Evolutionary conservation across 1,140 invertebrate genomes (phyloP).

Genomic region (Onthophagus taurus): DNA sequence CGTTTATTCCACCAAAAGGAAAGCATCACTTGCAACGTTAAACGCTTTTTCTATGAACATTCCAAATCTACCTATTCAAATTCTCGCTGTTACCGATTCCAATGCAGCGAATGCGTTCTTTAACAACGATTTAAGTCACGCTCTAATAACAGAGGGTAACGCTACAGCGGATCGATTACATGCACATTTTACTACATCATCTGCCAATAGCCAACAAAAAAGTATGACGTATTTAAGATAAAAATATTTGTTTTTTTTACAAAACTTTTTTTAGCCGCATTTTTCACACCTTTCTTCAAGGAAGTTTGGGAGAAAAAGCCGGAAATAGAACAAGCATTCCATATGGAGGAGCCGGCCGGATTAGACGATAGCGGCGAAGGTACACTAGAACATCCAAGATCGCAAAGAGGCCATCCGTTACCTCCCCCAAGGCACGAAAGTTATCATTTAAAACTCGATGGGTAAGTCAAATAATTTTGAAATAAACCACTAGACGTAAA

Average conservation of each 20-base stretch:
- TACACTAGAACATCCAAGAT: constrained; percentile 55
- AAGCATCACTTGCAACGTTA: constrained; percentile 86
- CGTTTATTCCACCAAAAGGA: constrained; percentile 90
- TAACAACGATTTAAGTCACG: constrained; percentile 78
- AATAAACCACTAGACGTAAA: too few relatives aligned
- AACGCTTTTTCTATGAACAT: constrained; percentile 93
- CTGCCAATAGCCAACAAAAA: constrained; percentile 71
- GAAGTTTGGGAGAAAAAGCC: constrained; percentile 93
- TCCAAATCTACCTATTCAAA: constrained; percentile 89
- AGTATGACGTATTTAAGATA: constrained; percentile 47
- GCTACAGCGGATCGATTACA: constrained; percentile 83
- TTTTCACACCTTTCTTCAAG: constrained; percentile 93
- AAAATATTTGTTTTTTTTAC: background rate
- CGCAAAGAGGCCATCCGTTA: constrained; percentile 38
- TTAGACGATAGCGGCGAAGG: constrained; percentile 59
- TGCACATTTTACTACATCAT: constrained; percentile 85
- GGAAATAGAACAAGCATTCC: constrained; percentile 87
- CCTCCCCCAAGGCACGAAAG: constrained; percentile 62
- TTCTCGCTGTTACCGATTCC: constrained; percentile 85
- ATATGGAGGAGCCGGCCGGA: constrained; percentile 72
- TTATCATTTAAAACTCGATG: constrained; percentile 55
- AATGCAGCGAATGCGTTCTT: constrained; percentile 81
- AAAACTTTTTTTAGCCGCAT: constrained; percentile 59
- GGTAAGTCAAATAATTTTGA: constrained; percentile 48
- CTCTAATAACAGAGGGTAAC: constrained; percentile 87